Conservation (phyloP, 1,140 invertebrate species). For the Wiebesia pumilae region DNA sequence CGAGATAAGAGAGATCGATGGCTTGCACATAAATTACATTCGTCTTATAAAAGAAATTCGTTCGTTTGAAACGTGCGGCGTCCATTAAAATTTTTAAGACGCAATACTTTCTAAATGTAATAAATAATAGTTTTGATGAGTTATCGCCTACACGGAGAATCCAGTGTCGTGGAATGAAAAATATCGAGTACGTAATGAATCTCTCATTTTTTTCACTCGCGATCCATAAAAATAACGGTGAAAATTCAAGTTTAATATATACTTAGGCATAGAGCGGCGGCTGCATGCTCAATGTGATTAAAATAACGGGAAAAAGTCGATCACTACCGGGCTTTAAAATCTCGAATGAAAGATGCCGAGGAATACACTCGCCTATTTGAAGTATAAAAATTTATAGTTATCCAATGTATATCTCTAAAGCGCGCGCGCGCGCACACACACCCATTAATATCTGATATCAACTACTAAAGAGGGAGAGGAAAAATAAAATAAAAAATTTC, state of each 20-base stretch:
- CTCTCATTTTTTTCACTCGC: not conserved
- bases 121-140: not conserved
- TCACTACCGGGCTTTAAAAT: conserved; percentile 14
- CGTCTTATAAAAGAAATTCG: no score
- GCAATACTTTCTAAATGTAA: not conserved
- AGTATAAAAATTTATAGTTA: conserved; percentile 6
- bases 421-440: no score
- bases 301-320: conserved; percentile 21
- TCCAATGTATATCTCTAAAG: not conserved
- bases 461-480: not conserved
- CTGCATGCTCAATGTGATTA: conserved; percentile 2
- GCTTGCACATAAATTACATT: no score
- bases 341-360: not conserved
- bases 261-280: not conserved
- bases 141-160: not conserved
- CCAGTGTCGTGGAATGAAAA: not conserved
- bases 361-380: not conserved
- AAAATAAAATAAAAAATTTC: not conserved
- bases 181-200: not conserved
- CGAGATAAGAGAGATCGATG: no score
- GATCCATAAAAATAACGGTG: not conserved
- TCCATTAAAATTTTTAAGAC: not conserved
- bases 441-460: not conserved
- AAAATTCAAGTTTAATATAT: not conserved
- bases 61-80: not conserved